Base-by-base conservation (phyloP, 2,113 vertebrate species). In the Coryphaenoides rupestris region DNA sequence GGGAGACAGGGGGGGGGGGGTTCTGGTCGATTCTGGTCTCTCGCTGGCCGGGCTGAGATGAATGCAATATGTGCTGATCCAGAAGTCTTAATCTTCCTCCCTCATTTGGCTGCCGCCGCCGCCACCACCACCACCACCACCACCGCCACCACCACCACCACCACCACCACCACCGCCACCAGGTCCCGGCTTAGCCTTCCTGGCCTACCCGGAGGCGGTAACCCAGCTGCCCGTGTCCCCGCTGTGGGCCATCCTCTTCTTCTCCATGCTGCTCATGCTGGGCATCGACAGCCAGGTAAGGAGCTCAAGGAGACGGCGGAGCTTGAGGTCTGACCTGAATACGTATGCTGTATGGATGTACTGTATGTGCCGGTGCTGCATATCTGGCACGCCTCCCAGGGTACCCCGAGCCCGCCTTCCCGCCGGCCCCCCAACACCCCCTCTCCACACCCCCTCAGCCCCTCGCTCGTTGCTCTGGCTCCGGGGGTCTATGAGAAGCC, bases 241-340 rank as follows among this genome's bases (percentile, higher is more conserved):
- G 0, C 78, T 99, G 63, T 99, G 97, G 97, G 94, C 97, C 77
- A 91, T 98, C 68, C 92, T 99, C 40, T 99, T 99, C 91, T 99
- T 99, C 91, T 99, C 97, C 63, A 99, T 99, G 97, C 85, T 99
- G 76, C 92, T 99, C 62, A 99, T 99, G 97, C 89, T 99, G 17
- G 97, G 97, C 73, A 98, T 99, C 21, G 97, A 99, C 91, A 99
- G 97, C 73, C 96, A 99, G 95, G 97, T 99, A 91, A 88, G 82
- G 74, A 64, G 67, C 69, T 81, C 47, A n/a, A n/a, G 79, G 63
- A 70, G 60, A 77, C 76, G 65, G 74, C 71, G n/a, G 70, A 73
- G 79, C 72, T 81, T 77, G 71, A 46, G 76, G 73, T 75, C 78
- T 89, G 88, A 89, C 85, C 88, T 88, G 83, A 82, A 84, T 86